Base-by-base conservation (phyloP, 2,888 invertebrate species). In the Branchellion lobata region DNA sequence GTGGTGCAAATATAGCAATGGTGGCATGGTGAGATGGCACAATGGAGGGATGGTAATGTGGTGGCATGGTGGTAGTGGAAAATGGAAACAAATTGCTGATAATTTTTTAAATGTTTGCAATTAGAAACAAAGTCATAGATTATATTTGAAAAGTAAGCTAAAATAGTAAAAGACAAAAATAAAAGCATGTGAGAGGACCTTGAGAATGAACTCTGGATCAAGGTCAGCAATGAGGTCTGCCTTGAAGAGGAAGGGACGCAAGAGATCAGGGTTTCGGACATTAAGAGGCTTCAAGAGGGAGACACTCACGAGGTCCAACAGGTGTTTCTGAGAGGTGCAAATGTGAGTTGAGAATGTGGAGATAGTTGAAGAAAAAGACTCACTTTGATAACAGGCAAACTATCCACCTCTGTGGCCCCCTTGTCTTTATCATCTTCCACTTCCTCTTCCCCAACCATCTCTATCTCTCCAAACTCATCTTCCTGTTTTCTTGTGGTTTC, bases 121-220 rank as follows among this genome's bases (percentile, higher is more conserved):
- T 11, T 24, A 5, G 11, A 29, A 2, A 24, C 27, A 68, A 68
- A 1, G 18, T 24, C 18, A 36, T 78, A 36, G 51, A 79, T 14
- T 47, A 24, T 69, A 2, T 79, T 57, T 57, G 51, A 1, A 24
- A 14, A 47, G 1, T 27, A 53, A 75, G n/a, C n/a, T n/a, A n/a
- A n/a, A n/a, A n/a, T n/a, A n/a, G n/a, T n/a, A 31, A 53, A 53
- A n/a, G 27, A 5, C 0, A 21, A 1, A n/a, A 21, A 31, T 68
- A 18, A 31, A 68, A 31, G 1, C 27, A 2, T 29, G 18, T 24
- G 27, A 68, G 18, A 1, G 8, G 18, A 88, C 88, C 87, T 88
- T 88, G 21, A 88, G 84, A 75, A 88, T 83, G 83, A 88, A 88
- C 83, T 88, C 88, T 29, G 88, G 86, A 82, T 88, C 88, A 82